Evolutionary conservation across 1,140 invertebrate species (phyloP).

Genomic region (Pollicipes pollicipes): DNA sequence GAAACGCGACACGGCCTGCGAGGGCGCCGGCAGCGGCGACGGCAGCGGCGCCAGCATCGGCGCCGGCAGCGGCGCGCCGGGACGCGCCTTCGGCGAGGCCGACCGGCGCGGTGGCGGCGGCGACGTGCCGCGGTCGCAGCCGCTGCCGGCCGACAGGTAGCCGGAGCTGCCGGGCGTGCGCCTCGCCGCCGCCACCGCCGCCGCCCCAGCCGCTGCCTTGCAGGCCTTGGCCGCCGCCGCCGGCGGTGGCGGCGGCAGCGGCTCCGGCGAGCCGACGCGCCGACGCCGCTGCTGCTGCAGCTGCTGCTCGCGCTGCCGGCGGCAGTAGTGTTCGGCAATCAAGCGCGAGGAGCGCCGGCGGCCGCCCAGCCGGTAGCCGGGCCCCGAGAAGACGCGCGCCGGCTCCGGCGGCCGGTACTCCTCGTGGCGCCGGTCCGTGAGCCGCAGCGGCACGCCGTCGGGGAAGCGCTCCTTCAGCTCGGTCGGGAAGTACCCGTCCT

Average conservation of each 20-base stretch:
- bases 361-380: not conserved
- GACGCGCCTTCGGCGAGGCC: too few species aligned
- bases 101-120: too few species aligned
- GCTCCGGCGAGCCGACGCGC: too few species aligned
- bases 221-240: not conserved
- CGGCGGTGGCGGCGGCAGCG: too few species aligned
- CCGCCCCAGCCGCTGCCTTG: too few species aligned
- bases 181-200: too few species aligned
- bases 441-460: constrained; percentile 35
- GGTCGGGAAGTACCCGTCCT: constrained; percentile 40
- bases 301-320: not conserved
- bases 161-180: not conserved
- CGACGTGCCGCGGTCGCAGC: not conserved
- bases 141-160: not conserved
- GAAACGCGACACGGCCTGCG: not conserved
- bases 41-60: too few species aligned
- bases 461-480: constrained; percentile 36
- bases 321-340: not conserved
- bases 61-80: too few species aligned
- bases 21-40: not conserved
- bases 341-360: not conserved
- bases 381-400: not conserved
- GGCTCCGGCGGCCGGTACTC: not conserved
- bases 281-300: not conserved
- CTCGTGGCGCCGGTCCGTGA: not conserved